Conservation (phyloP, 2,888 invertebrate genomes). For the Parnassius glacialis region DNA sequence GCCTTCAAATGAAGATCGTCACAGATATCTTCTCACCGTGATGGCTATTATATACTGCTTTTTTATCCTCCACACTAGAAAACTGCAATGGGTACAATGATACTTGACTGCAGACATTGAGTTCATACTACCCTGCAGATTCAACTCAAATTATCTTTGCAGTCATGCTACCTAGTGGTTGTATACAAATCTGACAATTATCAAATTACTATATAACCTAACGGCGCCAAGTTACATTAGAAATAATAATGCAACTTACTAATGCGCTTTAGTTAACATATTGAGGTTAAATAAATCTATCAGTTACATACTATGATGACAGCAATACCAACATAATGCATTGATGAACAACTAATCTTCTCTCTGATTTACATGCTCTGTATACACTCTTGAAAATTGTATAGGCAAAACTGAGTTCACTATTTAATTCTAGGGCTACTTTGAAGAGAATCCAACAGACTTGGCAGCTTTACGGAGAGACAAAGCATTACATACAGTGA, state of each 20-base stretch:
- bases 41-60: too few relatives aligned
- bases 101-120: too few relatives aligned
- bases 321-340: conserved; percentile 49
- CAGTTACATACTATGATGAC: conserved; percentile 45
- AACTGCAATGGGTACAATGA: too few relatives aligned
- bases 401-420: neutral
- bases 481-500: conserved; percentile 91
- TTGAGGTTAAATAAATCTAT: neutral
- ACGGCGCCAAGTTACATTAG: too few relatives aligned
- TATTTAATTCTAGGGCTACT: conserved; percentile 84
- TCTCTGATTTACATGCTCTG: conserved; percentile 55
- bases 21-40: too few relatives aligned
- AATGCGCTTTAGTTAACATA: neutral
- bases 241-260: neutral
- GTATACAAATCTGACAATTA: too few relatives aligned
- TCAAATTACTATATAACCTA: too few relatives aligned
- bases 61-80: too few relatives aligned
- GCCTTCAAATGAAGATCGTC: too few relatives aligned
- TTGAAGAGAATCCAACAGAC: conserved; percentile 95
- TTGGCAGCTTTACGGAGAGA: conserved; percentile 91
- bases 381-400: neutral
- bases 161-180: too few relatives aligned
- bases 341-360: conserved; percentile 79
- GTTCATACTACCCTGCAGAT: too few relatives aligned
- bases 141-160: too few relatives aligned